Evolutionary conservation across 2,888 invertebrate genomes (phyloP).

Genomic region (Patella depressa): DNA sequence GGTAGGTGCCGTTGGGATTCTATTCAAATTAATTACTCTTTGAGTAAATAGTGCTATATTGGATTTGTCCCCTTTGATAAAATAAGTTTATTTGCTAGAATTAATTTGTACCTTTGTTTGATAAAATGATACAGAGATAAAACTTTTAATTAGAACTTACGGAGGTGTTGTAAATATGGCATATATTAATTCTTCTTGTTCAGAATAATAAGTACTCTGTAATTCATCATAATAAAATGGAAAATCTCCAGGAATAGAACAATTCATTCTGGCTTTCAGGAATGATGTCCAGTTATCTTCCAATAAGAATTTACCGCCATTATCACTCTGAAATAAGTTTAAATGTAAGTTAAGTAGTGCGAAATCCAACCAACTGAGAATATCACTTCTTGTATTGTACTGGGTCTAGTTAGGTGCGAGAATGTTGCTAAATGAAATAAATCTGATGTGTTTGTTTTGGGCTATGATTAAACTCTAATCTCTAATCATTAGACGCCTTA

Average conservation of each 20-base stretch:
- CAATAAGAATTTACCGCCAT: slow-evolving; percentile 81
- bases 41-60: too few species aligned
- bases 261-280: slow-evolving; percentile 92
- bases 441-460: too few species aligned
- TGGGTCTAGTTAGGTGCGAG: neutral
- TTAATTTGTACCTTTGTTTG: too few species aligned
- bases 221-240: slow-evolving; percentile 98
- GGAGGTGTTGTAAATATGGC: slow-evolving; percentile 93
- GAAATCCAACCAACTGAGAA: neutral
- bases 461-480: too few species aligned
- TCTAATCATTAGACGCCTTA: too few species aligned
- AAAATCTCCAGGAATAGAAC: slow-evolving; percentile 86
- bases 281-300: slow-evolving; percentile 94
- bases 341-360: neutral
- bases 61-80: too few species aligned
- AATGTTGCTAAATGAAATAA: too few species aligned
- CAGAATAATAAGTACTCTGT: slow-evolving; percentile 74
- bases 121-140: too few species aligned
- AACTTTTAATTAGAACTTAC: slow-evolving; percentile 47
- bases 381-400: neutral
- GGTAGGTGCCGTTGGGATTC: too few species aligned
- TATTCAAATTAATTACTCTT: too few species aligned
- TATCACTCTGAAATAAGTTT: slow-evolving; percentile 75
- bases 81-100: too few species aligned
- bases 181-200: slow-evolving; percentile 80